phyloP scores from a whole-genome alignment of 2,113 vertebrate species.

The Heteronetta atricapilla region DNA sequence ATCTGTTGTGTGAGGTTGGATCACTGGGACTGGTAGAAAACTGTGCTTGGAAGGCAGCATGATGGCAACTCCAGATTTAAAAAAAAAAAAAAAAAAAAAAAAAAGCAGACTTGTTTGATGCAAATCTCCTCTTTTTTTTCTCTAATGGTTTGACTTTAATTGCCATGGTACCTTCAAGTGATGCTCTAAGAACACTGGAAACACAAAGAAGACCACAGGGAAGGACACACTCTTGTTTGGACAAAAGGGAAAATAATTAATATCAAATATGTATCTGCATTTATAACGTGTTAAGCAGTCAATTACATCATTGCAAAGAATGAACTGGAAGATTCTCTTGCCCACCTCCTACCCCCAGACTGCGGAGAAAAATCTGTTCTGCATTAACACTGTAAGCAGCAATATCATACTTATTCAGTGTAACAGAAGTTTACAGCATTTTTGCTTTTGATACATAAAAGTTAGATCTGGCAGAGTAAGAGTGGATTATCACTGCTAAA shows the following conservation, averaged over 20 bases:
- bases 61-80: not conserved
- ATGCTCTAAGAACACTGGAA: not conserved
- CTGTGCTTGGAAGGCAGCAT: not conserved
- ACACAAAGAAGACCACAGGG: fast-evolving
- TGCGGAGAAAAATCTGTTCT: not conserved
- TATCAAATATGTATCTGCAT: not conserved
- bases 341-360: fast-evolving
- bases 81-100: no score
- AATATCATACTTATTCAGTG: not conserved
- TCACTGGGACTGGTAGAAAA: not conserved
- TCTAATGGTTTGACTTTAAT: not conserved
- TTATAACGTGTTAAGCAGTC: not conserved
- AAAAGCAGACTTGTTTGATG: not conserved
- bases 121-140: not conserved
- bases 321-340: not conserved
- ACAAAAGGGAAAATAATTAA: not conserved
- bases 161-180: not conserved
- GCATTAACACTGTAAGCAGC: not conserved
- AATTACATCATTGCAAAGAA: not conserved
- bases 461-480: not conserved
- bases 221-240: fast-evolving
- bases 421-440: not conserved
- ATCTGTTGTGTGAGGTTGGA: not conserved
- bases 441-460: not conserved
- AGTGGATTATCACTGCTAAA: not conserved